Percentiles rank a stretch among this genome's conserved stretches.
Conservation (phyloP, 2,113 vertebrate species). For the Xenopus tropicalis region UCB_Xtro_10.0 CM004443.2:83263501-83264000, state of each 20-base stretch:
- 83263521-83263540: too few species aligned
- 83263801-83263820: constrained; percentile 34
- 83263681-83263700: constrained; percentile 34
- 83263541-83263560: too few species aligned
- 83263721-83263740: constrained; percentile 49
- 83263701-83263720: constrained; percentile 40
- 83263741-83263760: constrained; percentile 46
- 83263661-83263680: constrained; percentile 30
- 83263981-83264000: neutral
- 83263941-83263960: neutral
- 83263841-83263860: constrained; percentile 22
- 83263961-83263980: neutral
- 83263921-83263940: constrained; percentile 14
- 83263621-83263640: too few species aligned
- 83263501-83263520: too few species aligned
- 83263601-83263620: too few species aligned
- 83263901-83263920: constrained; percentile 27
- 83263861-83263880: constrained; percentile 18
- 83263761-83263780: constrained; percentile 37
- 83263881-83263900: constrained; percentile 22
- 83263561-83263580: too few species aligned
- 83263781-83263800: constrained; percentile 40
- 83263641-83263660: neutral
- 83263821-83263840: constrained; percentile 33
- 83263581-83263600: too few species aligned